Evolutionary conservation across 1,140 invertebrate genomes (phyloP).

Genomic region (Dendroctonus valens): DNA sequence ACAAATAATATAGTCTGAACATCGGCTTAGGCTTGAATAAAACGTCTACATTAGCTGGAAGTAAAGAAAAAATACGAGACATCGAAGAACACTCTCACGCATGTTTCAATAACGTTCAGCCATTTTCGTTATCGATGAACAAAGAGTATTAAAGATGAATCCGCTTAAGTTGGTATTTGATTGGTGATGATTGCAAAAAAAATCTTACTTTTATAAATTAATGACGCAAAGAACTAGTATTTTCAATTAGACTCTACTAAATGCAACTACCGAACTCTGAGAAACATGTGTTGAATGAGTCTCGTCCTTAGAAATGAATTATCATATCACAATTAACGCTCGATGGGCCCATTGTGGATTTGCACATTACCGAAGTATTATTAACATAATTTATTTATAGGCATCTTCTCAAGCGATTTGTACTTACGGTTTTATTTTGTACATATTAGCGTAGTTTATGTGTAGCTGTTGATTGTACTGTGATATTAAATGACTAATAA

Average conservation of each 20-base stretch:
- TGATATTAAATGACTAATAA: slow-evolving; percentile 8
- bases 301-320: too few species aligned
- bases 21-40: background rate
- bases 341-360: background rate
- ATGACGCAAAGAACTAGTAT: too few species aligned
- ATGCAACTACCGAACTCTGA: too few species aligned
- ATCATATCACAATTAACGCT: too few species aligned
- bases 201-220: too few species aligned
- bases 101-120: background rate
- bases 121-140: background rate
- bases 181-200: too few species aligned
- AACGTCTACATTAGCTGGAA: background rate
- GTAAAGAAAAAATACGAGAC: too few species aligned
- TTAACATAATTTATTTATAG: slow-evolving; percentile 7
- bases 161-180: background rate
- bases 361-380: slow-evolving; percentile 5
- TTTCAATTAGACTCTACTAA: too few species aligned
- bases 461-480: slow-evolving; percentile 4
- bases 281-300: too few species aligned
- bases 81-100: too few species aligned
- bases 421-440: slow-evolving; percentile 7
- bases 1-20: background rate
- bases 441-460: slow-evolving; percentile 7
- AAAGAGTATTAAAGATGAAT: background rate
- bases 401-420: background rate